Evolutionary conservation across 2,888 invertebrate genomes (phyloP), one percentile per base, ranked within the genome.

Genomic region (Marronus borbonicus): DNA sequence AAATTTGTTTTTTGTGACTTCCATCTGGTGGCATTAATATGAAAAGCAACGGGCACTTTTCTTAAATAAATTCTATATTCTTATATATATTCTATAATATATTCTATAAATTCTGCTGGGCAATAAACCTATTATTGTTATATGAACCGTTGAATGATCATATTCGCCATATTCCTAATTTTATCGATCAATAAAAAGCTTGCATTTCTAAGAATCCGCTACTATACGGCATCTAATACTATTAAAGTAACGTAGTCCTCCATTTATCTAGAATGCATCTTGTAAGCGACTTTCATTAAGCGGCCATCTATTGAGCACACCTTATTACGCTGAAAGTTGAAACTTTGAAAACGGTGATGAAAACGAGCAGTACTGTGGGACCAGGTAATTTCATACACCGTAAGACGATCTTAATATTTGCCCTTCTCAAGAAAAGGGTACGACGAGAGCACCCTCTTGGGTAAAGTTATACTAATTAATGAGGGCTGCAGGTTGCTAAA

Each of bases 391-490:
- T 76, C 68, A 76, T 76, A 68, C 60, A 76, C 72, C 72, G 68
- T 76, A 69, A 76, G 76, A 60, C 68, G 66, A 80, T 81, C 81
- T 81, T 81, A 81, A 81, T 81, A 81, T 81, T 81, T 81, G 79
- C 80, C 81, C 79, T 81, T 78, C 80, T 81, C 72, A 81, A 81
- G 80, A 80, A 80, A 80, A 80, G 81, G 81, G 76, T 55, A 76
- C 66, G 50, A 52, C 66, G 66, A 39, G 76, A 72, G 84, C 83
- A 83, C 85, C 87, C 89, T 87, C 88, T 83, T 82, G 89, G 87
- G 88, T 86, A 85, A 86, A 88, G 88, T 89, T 88, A 87, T 87
- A 86, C 88, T 89, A 89, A 89, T 89, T 89, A 89, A 89, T 88
- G 88, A 85, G 87, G 88, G 88, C 86, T 87, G 86, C 84, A 86